Evolutionary conservation across 1,140 invertebrate species (phyloP).

Genomic region (Homalodisca vitripennis): DNA sequence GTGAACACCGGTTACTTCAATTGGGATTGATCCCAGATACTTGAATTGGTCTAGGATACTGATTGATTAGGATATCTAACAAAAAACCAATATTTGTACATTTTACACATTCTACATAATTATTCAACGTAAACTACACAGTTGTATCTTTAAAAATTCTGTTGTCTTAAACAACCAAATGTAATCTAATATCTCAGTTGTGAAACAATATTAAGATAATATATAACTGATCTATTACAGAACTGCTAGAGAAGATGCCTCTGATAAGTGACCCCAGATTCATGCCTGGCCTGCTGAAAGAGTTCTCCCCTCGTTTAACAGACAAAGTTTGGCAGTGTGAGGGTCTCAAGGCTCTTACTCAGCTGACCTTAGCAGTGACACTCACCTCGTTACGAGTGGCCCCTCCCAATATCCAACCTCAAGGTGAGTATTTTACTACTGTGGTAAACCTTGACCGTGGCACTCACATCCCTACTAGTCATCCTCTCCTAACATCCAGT

Average conservation of each 20-base stretch:
- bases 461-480: slow-evolving; percentile 72
- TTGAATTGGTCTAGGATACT: too few relatives aligned
- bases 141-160: too few relatives aligned
- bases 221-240: slow-evolving; percentile 29
- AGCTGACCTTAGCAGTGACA: slow-evolving; percentile 77
- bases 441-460: slow-evolving; percentile 76
- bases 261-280: slow-evolving; percentile 48
- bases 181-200: slow-evolving; percentile 14
- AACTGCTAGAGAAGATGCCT: slow-evolving; percentile 26
- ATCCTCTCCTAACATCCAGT: slow-evolving; percentile 49
- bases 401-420: slow-evolving; percentile 45
- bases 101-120: too few relatives aligned
- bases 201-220: too few relatives aligned
- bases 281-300: slow-evolving; percentile 56
- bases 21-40: too few relatives aligned
- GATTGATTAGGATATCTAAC: too few relatives aligned
- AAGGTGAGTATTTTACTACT: too few relatives aligned
- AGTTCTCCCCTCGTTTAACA: slow-evolving; percentile 47
- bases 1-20: too few relatives aligned
- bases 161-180: too few relatives aligned
- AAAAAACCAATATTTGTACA: too few relatives aligned
- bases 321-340: slow-evolving; percentile 60
- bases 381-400: slow-evolving; percentile 72
- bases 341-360: slow-evolving; percentile 70
- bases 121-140: too few relatives aligned